Base-by-base conservation (phyloP, 2,888 invertebrate species). In the Bombyx huttoni region DNA sequence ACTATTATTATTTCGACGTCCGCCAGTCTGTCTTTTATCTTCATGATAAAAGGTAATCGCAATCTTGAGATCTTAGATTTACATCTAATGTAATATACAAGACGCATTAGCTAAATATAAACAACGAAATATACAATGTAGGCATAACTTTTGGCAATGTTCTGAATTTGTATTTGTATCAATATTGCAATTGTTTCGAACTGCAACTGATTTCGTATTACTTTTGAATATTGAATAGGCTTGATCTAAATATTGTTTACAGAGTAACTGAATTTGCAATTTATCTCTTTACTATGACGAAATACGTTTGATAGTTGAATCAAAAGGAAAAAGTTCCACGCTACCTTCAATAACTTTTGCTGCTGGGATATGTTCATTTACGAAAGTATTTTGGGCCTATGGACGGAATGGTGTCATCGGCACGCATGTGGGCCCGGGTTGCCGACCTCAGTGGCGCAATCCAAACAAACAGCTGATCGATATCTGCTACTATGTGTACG, bases 311-410 rank as follows among this genome's bases (percentile, higher is more conserved):
- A 3, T 40, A 40, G 8, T 40, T 24, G 24, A 2, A 40, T 10
- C 78, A 75, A 81, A 83, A 79, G 73, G 75, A 64, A 83, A 87
- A 86, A 74, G 85, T 87, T 87, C 87, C 86, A 81, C 70, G 63
- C 68, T 55, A 64, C 64, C 63, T 66, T 63, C 67, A 73, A 67
- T 71, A 70, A 73, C 67, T 70, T 70, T 68, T 59, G 64, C 66
- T 67, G 64, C 65, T 65, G 69, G 67, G 70, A 64, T 63, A 60
- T 56, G 63, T 72, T 72, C 73, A 75, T 76, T 74, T 72, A 77
- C 60, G 63, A 71, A 67, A 70, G 65, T 85, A 85, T 86, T 83
- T 85, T 81, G 73, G 75, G 79, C 68, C 60, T 60, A 59, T 57
- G 63, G 67, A 68, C 65, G 67, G 69, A 81, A 78, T 75, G 76